Base-by-base conservation (phyloP, 1,140 invertebrate species). In the Conus betulinus region DNA sequence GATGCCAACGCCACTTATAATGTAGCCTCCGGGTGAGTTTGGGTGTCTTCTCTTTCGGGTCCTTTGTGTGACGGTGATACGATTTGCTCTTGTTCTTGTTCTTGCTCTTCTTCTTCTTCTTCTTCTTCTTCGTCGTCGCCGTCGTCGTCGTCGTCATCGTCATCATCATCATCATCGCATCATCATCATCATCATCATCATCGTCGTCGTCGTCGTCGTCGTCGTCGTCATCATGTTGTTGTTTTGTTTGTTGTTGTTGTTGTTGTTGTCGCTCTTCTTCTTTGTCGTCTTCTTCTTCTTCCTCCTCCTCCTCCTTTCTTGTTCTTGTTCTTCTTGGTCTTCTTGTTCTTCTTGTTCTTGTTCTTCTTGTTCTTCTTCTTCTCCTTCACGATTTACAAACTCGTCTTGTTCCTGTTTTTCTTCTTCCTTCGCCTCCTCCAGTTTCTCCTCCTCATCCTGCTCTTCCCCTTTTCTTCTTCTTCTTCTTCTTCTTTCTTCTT, bases 401-500 rank as follows among this genome's bases (percentile, higher is more conserved):
- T 39, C 25, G 10, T n/a, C n/a, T n/a, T n/a, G n/a, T n/a, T n/a
- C n/a, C n/a, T n/a, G n/a, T n/a, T n/a, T n/a, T n/a, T n/a, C n/a
- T n/a, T n/a, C n/a, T 76, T 76, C 20, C 7, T 5, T 76, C 5
- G 55, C 55, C 13, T 6, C 13, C 55, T n/a, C n/a, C n/a, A n/a
- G n/a, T 8, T 60, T 15, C 8, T 60, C 57, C 8, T 60, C 15
- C 8, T 60, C 57, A 60, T 60, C 57, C 8, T 60, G 8, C 0
- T 60, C 57, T 11, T 60, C 15, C 8, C 5, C 23, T 27, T 8
- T 52, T 39, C 25, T 23, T 63, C 60, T 57, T 15, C 27, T 53
- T 25, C 85, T 51, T 63, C 71, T 25, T 39, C 85, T n/a, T n/a
- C n/a, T n/a, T 76, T 52, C 52, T 67, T 87, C 85, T 53, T 51